Percentiles rank a stretch among this genome's conserved stretches.
These are phyloP conservation scores for Bubalus kerabau DNA, from an alignment of 2,113 vertebrate genomes.

Conservation along the genomic window DNA sequence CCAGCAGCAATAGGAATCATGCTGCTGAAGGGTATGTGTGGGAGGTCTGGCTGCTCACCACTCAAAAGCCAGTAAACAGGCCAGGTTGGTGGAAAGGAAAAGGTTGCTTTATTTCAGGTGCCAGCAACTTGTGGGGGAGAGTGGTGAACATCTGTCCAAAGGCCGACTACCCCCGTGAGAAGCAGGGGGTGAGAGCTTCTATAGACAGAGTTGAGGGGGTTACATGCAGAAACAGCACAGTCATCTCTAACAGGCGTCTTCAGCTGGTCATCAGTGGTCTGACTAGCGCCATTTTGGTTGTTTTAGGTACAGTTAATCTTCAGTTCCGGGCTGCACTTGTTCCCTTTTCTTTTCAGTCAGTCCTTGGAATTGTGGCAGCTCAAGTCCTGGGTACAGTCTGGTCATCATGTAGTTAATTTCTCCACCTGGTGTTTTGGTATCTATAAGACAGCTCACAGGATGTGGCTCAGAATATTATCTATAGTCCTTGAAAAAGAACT, in stretches of 20 bases:
- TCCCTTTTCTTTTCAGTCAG: background rate
- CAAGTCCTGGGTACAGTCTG: background rate
- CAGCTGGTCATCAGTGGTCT: background rate
- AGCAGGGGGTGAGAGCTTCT: background rate
- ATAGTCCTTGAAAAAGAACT: background rate
- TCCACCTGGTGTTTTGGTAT: background rate
- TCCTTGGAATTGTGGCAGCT: background rate
- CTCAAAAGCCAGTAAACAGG: background rate
- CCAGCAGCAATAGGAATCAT: background rate
- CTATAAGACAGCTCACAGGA: background rate
- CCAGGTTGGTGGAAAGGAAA: background rate
- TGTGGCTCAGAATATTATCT: background rate
- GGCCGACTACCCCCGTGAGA: background rate
- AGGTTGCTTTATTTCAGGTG: background rate
- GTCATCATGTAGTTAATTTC: background rate
- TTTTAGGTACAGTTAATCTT: background rate
- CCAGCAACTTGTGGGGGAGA: background rate
- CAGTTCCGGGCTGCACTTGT: accelerated
- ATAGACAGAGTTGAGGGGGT: background rate
- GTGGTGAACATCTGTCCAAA: background rate
- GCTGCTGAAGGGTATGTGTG: background rate
- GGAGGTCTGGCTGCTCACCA: background rate
- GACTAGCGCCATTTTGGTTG: background rate
- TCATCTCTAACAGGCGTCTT: background rate
- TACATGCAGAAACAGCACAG: background rate